Evolutionary conservation across 2,888 invertebrate genomes (phyloP).

Genomic region (Diadegma fenestrale): DNA sequence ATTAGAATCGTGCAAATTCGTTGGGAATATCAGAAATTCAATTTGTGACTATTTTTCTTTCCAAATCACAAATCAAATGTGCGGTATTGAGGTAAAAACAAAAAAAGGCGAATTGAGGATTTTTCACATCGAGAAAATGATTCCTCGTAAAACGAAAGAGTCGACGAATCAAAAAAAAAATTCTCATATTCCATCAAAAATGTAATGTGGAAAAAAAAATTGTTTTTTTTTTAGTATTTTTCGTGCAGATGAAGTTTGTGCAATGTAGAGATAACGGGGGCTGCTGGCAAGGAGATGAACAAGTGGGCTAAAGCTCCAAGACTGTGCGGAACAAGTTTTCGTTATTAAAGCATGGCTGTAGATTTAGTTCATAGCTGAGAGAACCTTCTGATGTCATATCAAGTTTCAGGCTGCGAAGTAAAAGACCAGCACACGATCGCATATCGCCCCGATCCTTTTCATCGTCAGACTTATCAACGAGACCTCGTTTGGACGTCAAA

Average conservation of each 20-base stretch:
- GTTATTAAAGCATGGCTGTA: constrained; percentile 29
- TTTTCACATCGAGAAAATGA: no score
- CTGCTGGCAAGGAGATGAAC: background rate
- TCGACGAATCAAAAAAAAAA: background rate
- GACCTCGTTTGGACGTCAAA: constrained; percentile 39
- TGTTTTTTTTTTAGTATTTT: background rate
- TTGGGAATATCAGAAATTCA: background rate
- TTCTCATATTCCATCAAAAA: background rate
- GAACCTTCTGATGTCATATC: constrained; percentile 55
- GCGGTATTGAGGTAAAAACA: background rate
- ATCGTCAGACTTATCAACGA: constrained; percentile 15
- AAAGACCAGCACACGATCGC: constrained; percentile 16
- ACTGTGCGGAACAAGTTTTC: constrained; percentile 5
- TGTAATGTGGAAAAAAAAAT: background rate
- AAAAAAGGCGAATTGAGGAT: background rate
- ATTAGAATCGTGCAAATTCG: background rate
- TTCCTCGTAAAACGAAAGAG: no score
- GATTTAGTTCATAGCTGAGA: constrained; percentile 5
- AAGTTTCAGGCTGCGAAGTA: constrained; percentile 43
- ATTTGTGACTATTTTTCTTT: background rate
- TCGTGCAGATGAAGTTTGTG: background rate
- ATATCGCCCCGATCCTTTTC: constrained; percentile 42
- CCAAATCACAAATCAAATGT: background rate
- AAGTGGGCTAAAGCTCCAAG: constrained; percentile 6
- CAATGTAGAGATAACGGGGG: background rate